These are phyloP conservation scores for Drosophila saltans DNA, from an alignment of 1,140 invertebrate species.

Conservation along the genomic window DNA sequence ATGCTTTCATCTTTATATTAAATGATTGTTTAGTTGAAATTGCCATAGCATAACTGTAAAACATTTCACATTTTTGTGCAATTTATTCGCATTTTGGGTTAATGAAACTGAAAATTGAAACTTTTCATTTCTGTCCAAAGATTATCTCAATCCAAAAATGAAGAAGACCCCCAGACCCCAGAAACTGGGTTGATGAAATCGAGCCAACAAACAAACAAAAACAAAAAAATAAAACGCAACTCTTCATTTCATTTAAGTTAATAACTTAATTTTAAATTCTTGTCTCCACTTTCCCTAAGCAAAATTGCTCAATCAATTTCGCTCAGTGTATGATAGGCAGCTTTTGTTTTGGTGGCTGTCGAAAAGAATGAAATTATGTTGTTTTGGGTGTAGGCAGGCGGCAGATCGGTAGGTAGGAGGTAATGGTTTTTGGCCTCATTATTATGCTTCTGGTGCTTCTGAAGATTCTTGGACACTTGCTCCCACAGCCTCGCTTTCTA, in stretches of 20 bases:
- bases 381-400: slow-evolving; percentile 39
- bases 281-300: slow-evolving; percentile 55
- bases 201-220: background rate
- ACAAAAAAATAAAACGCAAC: slow-evolving; percentile 1
- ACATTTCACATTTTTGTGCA: slow-evolving; percentile 23
- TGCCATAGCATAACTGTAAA: background rate
- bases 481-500: slow-evolving; percentile 75
- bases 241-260: slow-evolving; percentile 51
- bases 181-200: slow-evolving; percentile 41
- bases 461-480: slow-evolving; percentile 69
- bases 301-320: slow-evolving; percentile 72
- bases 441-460: slow-evolving; percentile 1
- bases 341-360: slow-evolving; percentile 17
- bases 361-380: slow-evolving; percentile 49
- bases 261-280: slow-evolving; percentile 41
- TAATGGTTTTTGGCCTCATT: slow-evolving; percentile 76
- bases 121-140: slow-evolving; percentile 54
- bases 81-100: slow-evolving; percentile 41
- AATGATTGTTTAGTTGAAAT: background rate
- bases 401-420: slow-evolving; percentile 7
- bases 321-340: slow-evolving; percentile 47
- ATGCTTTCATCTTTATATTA: background rate
- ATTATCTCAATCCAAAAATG: background rate
- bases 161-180: background rate
- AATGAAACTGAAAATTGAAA: slow-evolving; percentile 59